A percentile compares a stretch with the other conserved stretches of the same genome.
Evolutionary conservation across 2,113 vertebrate species (phyloP).

Genomic region (Carassius carassius): DNA sequence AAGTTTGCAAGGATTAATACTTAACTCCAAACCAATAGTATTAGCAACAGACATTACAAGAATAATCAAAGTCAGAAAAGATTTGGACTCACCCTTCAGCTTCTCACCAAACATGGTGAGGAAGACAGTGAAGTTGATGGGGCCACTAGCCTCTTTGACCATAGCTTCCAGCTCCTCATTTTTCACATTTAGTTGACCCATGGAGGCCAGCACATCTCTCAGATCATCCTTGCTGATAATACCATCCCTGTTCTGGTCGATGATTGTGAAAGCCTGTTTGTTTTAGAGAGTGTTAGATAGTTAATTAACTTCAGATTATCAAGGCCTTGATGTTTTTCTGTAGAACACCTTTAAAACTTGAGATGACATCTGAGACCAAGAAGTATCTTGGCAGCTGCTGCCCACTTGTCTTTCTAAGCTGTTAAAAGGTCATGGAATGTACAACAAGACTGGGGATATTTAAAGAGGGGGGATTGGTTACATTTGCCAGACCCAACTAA

Average conservation of each 20-base stretch:
- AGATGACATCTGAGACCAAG: constrained; percentile 64
- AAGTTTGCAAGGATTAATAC: background rate
- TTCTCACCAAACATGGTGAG: constrained; percentile 96
- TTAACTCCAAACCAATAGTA: background rate
- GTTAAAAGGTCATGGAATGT: constrained; percentile 75
- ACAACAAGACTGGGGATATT: constrained; percentile 69
- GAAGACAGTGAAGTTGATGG: constrained; percentile 94
- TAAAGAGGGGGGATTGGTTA: constrained; percentile 69
- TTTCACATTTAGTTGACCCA: constrained; percentile 91
- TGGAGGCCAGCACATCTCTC: constrained; percentile 86
- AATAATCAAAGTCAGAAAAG: background rate
- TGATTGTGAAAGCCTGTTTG: constrained; percentile 89
- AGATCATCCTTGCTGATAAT: constrained; percentile 92
- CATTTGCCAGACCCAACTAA: constrained; percentile 42
- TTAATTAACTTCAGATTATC: background rate
- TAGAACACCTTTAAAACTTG: constrained; percentile 65
- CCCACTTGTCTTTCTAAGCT: constrained; percentile 74
- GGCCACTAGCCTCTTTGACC: constrained; percentile 91
- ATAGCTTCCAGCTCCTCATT: constrained; percentile 90
- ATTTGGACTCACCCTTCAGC: constrained; percentile 82
- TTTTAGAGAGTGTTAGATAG: background rate
- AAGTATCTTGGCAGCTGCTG: constrained; percentile 74
- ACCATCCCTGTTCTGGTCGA: constrained; percentile 92
- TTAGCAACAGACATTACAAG: background rate
- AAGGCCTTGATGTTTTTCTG: constrained; percentile 24